Evolutionary conservation across 1,140 invertebrate genomes (phyloP).

Genomic region (Zaprionus africanus): DNA sequence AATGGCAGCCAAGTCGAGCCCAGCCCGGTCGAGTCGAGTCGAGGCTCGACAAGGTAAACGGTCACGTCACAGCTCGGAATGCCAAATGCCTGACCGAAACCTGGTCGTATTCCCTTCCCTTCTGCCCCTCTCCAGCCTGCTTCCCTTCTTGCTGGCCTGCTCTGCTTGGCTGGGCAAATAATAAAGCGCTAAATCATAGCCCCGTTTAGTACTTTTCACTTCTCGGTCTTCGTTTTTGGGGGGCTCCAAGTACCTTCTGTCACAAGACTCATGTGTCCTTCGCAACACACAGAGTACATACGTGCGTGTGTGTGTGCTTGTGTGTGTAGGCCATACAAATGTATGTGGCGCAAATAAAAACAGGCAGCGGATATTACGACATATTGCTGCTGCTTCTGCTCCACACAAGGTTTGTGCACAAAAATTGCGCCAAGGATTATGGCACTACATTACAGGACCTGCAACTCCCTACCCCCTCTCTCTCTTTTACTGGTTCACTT

Average conservation of each 20-base stretch:
- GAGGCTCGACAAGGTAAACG: conserved; percentile 35
- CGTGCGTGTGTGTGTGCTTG: conserved; percentile 5
- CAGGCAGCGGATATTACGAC: conserved; percentile 76
- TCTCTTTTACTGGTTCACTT: background rate
- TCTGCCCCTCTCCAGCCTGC: background rate
- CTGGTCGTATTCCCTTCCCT: background rate
- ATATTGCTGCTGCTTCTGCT: conserved; percentile 66
- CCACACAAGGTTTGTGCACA: conserved; percentile 53
- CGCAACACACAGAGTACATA: background rate
- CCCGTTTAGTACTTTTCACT: conserved; percentile 79
- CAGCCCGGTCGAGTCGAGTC: background rate
- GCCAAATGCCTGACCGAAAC: background rate
- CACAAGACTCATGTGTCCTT: conserved; percentile 27
- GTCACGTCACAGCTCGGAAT: conserved; percentile 53
- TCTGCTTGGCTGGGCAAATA: conserved; percentile 55
- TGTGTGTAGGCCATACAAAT: conserved; percentile 50
- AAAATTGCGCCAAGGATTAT: conserved; percentile 81
- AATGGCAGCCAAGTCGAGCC: conserved; percentile 44
- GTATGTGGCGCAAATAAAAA: conserved; percentile 74
- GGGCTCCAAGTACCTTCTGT: conserved; percentile 35
- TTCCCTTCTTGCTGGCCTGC: background rate
- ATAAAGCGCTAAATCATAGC: conserved; percentile 82
- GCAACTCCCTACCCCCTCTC: background rate
- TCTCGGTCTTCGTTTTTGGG: conserved; percentile 21
- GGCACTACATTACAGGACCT: conserved; percentile 77